Base-by-base conservation (phyloP, 1,140 invertebrate genomes). In the Drosophila lacertosa region DNA sequence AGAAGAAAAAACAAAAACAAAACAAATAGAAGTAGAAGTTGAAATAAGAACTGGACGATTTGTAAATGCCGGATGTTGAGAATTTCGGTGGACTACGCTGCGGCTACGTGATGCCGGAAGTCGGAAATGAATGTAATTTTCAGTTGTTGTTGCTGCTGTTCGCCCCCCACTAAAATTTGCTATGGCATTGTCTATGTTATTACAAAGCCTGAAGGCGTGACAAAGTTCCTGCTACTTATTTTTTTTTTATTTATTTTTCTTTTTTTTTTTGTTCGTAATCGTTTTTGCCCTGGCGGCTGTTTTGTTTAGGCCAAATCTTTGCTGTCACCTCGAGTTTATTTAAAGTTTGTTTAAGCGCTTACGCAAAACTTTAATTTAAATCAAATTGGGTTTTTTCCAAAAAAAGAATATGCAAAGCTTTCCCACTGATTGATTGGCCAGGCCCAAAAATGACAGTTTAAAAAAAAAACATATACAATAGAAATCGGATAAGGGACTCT, bases 51-150 rank as follows among this genome's bases (percentile, higher is more conserved):
- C 24, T n/a, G 40, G 44, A 54, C 32, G 51, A 71, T 65, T 71
- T 65, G 35, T 58, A 64, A 55, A 63, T 45, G 24, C 66, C 68
- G 79, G 79, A 83, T 65, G 80, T 55, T 73, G 35, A 39, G 37
- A 78, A 75, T 68, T 51, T 50, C 45, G 37, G 45, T 44, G 57
- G 37, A 65, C 64, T 42, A 54, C 40, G 59, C 40, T 58, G 69
- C 60, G 81, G 76, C 81, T 86, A 84, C 80, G 80, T 84, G 80
- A 84, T 77, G 63, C 55, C 74, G 81, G 80, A 83, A 84, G 83
- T 50, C 54, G 80, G 72, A 84, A 86, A 84, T 63, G 57, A 80
- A 62, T 77, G 72, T 86, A 86, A 84, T 84, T 82, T 73, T 76
- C 32, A 33, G 55, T 51, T 75, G 10, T 50, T 44, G 47, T 15